A percentile compares a stretch with the other conserved stretches of the same genome.
Evolutionary conservation across 2,888 invertebrate genomes (phyloP).

Genomic region (Drosophila longiperda): DNA sequence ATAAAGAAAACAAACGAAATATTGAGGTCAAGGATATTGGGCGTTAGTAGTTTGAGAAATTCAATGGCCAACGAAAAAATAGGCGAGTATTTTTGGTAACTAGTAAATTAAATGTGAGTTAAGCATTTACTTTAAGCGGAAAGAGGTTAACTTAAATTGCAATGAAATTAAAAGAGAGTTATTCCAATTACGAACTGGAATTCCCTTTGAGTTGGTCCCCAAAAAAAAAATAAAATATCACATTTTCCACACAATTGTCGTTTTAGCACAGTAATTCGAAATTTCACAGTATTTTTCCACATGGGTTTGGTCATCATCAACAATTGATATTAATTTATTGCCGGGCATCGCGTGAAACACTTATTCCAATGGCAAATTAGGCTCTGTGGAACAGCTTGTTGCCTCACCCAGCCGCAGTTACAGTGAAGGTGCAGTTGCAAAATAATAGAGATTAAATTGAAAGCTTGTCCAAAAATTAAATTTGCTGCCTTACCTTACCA

Average conservation of each 20-base stretch:
- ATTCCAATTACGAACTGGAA: conserved; percentile 21
- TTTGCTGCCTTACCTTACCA: conserved; percentile 22
- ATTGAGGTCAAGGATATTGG: conserved; percentile 65
- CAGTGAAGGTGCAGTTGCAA: conserved; percentile 66
- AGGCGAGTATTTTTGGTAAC: conserved; percentile 56
- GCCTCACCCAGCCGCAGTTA: conserved; percentile 33
- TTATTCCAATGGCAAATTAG: conserved; percentile 50
- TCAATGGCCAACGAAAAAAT: conserved; percentile 26
- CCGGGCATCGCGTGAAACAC: conserved; percentile 70
- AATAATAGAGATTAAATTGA: conserved; percentile 75
- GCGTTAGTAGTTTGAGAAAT: conserved; percentile 34
- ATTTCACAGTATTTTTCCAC: conserved; percentile 48
- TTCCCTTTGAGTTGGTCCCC: conserved; percentile 8
- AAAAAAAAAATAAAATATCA: background rate
- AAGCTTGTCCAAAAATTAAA: conserved; percentile 44
- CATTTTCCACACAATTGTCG: conserved; percentile 36
- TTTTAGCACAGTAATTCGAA: conserved; percentile 44
- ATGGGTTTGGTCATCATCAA: conserved; percentile 45
- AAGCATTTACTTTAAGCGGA: conserved; percentile 37
- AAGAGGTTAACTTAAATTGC: conserved; percentile 63
- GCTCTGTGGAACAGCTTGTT: conserved; percentile 44
- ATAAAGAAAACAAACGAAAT: conserved; percentile 15
- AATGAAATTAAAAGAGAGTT: conserved; percentile 49
- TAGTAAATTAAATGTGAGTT: conserved; percentile 61
- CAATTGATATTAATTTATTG: conserved; percentile 77